Evolutionary conservation across 2,113 vertebrate species (phyloP), one percentile per base, ranked within the genome.

Genomic region (Erinaceus europaeus): DNA sequence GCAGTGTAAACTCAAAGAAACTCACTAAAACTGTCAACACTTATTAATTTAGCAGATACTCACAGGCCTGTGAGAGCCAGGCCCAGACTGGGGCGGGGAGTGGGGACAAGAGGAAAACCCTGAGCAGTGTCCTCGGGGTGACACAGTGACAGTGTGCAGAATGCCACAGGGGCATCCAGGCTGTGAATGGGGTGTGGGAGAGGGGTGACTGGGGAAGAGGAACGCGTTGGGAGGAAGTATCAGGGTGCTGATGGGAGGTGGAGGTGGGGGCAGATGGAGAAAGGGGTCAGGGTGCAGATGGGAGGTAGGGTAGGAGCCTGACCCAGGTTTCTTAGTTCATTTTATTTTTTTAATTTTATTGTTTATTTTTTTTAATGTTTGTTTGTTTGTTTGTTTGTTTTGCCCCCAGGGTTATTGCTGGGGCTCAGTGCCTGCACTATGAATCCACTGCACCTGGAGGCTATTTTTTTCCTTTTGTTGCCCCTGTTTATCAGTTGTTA

Each of bases 41-140:
- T 81, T 64, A 15, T 74, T 84, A 84, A 61, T 71, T 87, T 73
- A 29, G 72, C 59, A 64, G n/a, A n/a, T n/a, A n/a, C n/a, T n/a
- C n/a, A n/a, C n/a, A 86, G 80, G 46, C 3, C 18, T 25, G 17
- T 5, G 21, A 3, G 67, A 20, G 67, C 91, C 62, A 77, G 84
- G 76, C 23, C 6, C 38, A 15, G 53, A 13, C 2, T 20, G 2
- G 1, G 42, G 44, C n/a, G n/a, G n/a, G n/a, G n/a, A n/a, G n/a
- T n/a, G 44, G 5, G 40, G 65, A 78, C 89, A 38, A 36, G 13
- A 14, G 36, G 21, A 21, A 52, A 46, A 17, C 9, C 53, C 67
- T 17, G 23, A 6, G 55, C 6, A 23, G 3, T 48, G 50, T 73
- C 82, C 77, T 57, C 42, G n/a, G n/a, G n/a, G n/a, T n/a, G n/a